Evolutionary conservation across 23 tunicate species (phyloP).

Genomic region (Botrylloides violaceus): DNA sequence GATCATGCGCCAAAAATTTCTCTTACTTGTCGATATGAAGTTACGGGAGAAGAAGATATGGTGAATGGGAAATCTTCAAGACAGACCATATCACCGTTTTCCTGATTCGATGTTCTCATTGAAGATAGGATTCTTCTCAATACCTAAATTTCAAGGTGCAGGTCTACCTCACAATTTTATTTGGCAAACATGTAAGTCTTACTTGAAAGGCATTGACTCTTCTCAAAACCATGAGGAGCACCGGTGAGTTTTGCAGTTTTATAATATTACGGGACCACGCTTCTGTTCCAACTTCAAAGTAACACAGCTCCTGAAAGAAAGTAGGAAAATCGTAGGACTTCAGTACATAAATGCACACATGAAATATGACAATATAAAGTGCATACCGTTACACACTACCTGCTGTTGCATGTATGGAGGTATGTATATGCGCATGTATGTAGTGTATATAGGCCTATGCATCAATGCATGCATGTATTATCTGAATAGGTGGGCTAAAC

Average conservation of each 20-base stretch:
- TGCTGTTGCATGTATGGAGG: no score
- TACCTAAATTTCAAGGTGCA: neutral
- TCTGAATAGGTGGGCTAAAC: no score
- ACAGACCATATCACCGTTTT: neutral
- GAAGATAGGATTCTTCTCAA: neutral
- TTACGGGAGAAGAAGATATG: constrained; percentile 55
- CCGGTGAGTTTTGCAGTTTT: constrained; percentile 15
- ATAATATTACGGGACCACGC: constrained; percentile 46
- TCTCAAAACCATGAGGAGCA: constrained; percentile 46
- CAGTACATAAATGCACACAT: no score
- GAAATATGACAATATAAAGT: no score
- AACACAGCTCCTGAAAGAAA: constrained; percentile 47
- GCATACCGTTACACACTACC: no score
- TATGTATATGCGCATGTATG: no score
- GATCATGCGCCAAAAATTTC: no score
- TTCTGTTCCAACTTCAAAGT: constrained; percentile 67
- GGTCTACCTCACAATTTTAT: neutral
- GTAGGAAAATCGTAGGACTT: no score
- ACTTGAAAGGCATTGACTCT: constrained; percentile 72
- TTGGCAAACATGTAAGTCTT: neutral
- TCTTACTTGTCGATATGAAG: constrained; percentile 57
- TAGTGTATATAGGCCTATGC: no score
- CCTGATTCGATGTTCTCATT: neutral
- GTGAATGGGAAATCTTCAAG: neutral
- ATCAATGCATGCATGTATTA: no score